Conservation (phyloP, 2,888 invertebrate species). For the Incurvaria masculella region DNA sequence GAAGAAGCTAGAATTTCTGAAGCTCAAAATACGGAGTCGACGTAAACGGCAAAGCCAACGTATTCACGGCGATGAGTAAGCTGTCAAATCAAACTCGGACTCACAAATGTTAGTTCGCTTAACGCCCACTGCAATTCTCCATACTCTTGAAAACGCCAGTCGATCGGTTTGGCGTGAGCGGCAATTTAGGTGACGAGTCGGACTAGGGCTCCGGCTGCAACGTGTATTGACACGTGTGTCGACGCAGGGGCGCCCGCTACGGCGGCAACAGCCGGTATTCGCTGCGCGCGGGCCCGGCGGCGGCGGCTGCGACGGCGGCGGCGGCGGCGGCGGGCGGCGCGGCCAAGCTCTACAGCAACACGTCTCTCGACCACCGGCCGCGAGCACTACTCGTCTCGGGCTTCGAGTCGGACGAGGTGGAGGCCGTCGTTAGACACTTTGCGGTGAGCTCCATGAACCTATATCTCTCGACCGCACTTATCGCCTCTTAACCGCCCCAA, state of each 20-base stretch:
- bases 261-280: conserved; percentile 14
- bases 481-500: too few species aligned
- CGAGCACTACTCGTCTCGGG: conserved; percentile 84
- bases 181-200: too few species aligned
- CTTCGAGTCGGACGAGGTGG: conserved; percentile 80
- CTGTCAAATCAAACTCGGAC: too few species aligned
- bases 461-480: background rate
- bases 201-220: too few species aligned
- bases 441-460: conserved; percentile 59
- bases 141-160: too few species aligned
- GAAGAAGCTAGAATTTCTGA: too few species aligned
- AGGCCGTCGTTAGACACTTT: conserved; percentile 78
- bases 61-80: too few species aligned
- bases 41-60: too few species aligned
- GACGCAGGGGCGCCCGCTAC: conserved; percentile 32
- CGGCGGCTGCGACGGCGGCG: conserved; percentile 23
- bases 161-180: too few species aligned
- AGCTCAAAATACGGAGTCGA: too few species aligned
- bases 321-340: conserved; percentile 20
- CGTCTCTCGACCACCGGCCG: conserved; percentile 82
- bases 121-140: background rate
- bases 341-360: conserved; percentile 43
- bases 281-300: background rate
- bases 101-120: conserved; percentile 1
- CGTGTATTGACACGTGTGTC: conserved; percentile 28